phyloP scores from a whole-genome alignment of 1,140 invertebrate genomes.

The Pectinophora gossypiella region DNA sequence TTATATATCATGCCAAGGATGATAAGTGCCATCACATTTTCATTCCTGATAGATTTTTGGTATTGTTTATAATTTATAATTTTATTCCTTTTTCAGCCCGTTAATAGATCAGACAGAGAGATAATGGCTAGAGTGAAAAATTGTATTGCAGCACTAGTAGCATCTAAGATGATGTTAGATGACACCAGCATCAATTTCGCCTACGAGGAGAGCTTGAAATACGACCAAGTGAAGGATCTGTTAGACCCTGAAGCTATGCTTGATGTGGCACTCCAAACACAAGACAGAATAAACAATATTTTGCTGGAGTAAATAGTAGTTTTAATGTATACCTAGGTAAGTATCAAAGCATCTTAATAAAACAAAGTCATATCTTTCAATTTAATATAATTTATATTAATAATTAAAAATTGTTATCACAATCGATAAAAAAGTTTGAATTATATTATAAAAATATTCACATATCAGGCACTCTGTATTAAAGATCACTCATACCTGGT shows the following conservation, averaged over 20 bases:
- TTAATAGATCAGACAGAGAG: slow-evolving; percentile 84
- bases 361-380: not conserved
- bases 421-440: not conserved
- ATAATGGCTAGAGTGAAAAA: slow-evolving; percentile 92
- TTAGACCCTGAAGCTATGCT: slow-evolving; percentile 88
- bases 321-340: not conserved
- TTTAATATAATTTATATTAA: not conserved
- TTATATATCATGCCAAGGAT: no score
- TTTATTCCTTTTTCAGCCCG: slow-evolving; percentile 75
- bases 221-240: slow-evolving; percentile 84
- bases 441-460: not conserved
- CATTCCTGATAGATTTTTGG: not conserved
- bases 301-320: slow-evolving; percentile 35
- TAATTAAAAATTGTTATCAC: not conserved
- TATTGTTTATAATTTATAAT: slow-evolving; percentile 7
- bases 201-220: slow-evolving; percentile 92
- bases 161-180: slow-evolving; percentile 91
- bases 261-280: slow-evolving; percentile 84
- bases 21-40: no score
- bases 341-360: not conserved
- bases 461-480: not conserved
- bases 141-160: slow-evolving; percentile 90
- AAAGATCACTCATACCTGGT: not conserved
- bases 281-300: slow-evolving; percentile 76
- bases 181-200: slow-evolving; percentile 95